A percentile compares a stretch with the other conserved stretches of the same genome.
phyloP scores from a whole-genome alignment of 1,140 invertebrate genomes.

The Frieseomelitta varia region DNA sequence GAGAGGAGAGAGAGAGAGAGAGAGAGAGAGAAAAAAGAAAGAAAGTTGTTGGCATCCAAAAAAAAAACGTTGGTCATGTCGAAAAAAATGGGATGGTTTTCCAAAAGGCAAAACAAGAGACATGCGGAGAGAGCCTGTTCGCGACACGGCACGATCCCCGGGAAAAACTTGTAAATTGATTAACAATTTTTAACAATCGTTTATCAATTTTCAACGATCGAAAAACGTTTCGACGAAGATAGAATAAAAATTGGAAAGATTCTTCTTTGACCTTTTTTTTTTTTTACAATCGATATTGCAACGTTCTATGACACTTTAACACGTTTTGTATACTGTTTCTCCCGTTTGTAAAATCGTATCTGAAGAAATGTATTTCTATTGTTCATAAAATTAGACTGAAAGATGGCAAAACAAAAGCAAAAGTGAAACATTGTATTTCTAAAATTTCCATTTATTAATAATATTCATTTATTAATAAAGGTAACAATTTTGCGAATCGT shows the following conservation, averaged over 20 bases:
- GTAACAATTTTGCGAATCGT: too few species aligned
- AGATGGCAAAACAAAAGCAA: background rate
- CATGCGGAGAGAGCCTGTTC: background rate
- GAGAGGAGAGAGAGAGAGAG: background rate
- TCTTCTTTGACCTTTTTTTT: background rate
- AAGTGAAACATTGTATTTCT: background rate
- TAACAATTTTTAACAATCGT: background rate
- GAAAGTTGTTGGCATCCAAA: background rate
- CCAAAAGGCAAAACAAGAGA: background rate
- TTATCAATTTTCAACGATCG: background rate
- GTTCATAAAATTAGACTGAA: background rate
- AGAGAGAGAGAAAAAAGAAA: background rate
- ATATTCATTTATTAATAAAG: too few species aligned
- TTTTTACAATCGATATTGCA: background rate
- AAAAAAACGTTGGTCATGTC: background rate
- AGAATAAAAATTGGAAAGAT: background rate
- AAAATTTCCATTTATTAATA: too few species aligned
- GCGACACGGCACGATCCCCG: conserved; percentile 3
- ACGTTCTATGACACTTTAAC: background rate
- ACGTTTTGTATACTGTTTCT: background rate
- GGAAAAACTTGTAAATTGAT: background rate
- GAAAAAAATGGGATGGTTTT: background rate
- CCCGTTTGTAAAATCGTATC: too few species aligned
- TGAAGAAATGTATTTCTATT: too few species aligned
- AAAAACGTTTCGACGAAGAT: background rate